Conservation (phyloP, 1,140 invertebrate genomes). For the Bombus waltoni region DNA sequence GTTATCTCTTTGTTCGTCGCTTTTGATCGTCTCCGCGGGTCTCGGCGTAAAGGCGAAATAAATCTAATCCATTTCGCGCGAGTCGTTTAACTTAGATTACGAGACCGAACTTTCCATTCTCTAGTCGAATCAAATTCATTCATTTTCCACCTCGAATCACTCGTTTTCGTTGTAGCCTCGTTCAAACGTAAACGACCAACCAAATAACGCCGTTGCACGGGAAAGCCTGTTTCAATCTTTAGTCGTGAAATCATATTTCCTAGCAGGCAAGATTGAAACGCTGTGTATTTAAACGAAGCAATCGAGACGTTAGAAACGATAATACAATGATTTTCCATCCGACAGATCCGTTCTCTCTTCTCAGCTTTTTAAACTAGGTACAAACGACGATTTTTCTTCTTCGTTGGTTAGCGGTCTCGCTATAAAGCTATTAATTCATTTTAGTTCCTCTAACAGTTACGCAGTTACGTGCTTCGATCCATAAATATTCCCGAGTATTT, state of each 20-base stretch:
- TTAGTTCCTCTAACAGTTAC: too few species aligned
- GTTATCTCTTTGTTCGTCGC: constrained; percentile 10
- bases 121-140: constrained; percentile 12
- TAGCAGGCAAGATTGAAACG: not conserved
- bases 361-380: too few species aligned
- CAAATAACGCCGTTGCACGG: not conserved
- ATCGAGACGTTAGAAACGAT: not conserved
- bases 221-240: not conserved
- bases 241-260: not conserved
- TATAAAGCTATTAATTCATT: too few species aligned
- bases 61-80: constrained; percentile 26
- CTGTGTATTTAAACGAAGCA: not conserved
- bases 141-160: not conserved
- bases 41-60: constrained; percentile 16
- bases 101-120: not conserved
- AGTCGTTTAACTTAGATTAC: constrained; percentile 36
- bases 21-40: not conserved
- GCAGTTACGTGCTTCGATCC: too few species aligned
- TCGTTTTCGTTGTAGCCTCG: not conserved
- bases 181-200: not conserved
- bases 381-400: too few species aligned
- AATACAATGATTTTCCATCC: too few species aligned
- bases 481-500: too few species aligned
- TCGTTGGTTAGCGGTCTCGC: too few species aligned
- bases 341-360: too few species aligned